Percentiles rank a stretch among this genome's conserved stretches.
Evolutionary conservation across 2,888 invertebrate genomes (phyloP).

Genomic region (Elaeidobius kamerunicus): DNA sequence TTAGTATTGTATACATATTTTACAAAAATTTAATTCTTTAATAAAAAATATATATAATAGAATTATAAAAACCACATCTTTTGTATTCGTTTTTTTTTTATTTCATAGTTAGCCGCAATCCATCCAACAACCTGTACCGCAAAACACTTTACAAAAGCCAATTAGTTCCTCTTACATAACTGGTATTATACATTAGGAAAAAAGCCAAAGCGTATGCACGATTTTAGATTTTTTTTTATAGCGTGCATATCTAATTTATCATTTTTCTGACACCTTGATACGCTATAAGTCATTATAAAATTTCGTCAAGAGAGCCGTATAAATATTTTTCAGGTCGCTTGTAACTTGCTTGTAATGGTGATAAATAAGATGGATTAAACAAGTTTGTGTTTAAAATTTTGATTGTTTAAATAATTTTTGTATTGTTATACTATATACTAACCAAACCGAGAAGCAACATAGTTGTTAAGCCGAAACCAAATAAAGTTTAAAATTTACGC

Average conservation of each 20-base stretch:
- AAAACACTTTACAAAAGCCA: slow-evolving; percentile 16
- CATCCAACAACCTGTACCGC: slow-evolving; percentile 17
- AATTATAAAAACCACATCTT: not conserved
- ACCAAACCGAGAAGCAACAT: slow-evolving; percentile 10
- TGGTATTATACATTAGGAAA: slow-evolving; percentile 23
- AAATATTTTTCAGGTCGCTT: slow-evolving; percentile 22
- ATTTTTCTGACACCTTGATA: slow-evolving; percentile 28
- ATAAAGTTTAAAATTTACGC: slow-evolving; percentile 15
- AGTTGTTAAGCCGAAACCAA: slow-evolving; percentile 11
- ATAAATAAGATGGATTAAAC: slow-evolving; percentile 28
- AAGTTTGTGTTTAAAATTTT: too few species aligned
- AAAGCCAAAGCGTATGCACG: slow-evolving; percentile 18
- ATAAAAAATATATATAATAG: too few species aligned
- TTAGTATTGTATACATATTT: too few species aligned
- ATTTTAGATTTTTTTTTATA: slow-evolving; percentile 23
- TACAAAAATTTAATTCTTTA: too few species aligned
- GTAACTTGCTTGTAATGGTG: too few species aligned
- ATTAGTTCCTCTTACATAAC: slow-evolving; percentile 26
- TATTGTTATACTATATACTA: too few species aligned
- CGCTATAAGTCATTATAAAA: slow-evolving; percentile 19
- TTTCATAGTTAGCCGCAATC: slow-evolving; percentile 12
- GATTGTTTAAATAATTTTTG: too few species aligned
- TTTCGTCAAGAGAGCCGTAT: slow-evolving; percentile 23
- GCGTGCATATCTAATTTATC: slow-evolving; percentile 25
- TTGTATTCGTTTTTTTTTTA: not conserved